Conservation (phyloP, 2,113 vertebrate species). For the Toxotes chatareus region DNA sequence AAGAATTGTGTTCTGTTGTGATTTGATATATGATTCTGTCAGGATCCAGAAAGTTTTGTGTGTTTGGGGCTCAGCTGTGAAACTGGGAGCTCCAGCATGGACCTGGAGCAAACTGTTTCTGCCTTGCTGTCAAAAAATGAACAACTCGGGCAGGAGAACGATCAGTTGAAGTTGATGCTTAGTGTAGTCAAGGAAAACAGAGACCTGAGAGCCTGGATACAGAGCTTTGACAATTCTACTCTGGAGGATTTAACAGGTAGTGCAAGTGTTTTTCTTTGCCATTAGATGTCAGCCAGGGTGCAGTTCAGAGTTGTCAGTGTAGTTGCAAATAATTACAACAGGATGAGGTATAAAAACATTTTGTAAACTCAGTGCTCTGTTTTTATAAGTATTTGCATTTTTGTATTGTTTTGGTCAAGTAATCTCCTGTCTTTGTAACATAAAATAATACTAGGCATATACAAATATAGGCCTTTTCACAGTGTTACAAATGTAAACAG, state of each 20-base stretch:
- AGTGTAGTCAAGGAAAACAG: conserved; percentile 56
- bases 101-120: conserved; percentile 3
- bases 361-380: background rate
- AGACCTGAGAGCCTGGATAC: conserved; percentile 46
- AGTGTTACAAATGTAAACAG: background rate
- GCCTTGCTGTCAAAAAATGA: conserved; percentile 41
- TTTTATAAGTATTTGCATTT: background rate
- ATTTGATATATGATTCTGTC: conserved; percentile 33
- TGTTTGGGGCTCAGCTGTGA: conserved; percentile 68
- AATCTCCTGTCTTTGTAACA: background rate
- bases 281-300: conserved; percentile 46
- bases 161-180: conserved; percentile 40
- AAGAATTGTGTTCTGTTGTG: conserved; percentile 24
- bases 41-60: background rate
- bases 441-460: background rate
- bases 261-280: conserved; percentile 12
- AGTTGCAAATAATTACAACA: background rate
- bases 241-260: conserved; percentile 39
- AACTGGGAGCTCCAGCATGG: conserved; percentile 46
- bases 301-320: background rate
- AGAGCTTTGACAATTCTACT: background rate
- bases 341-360: background rate
- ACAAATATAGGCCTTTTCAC: background rate
- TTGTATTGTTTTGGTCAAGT: background rate
- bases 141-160: conserved; percentile 55